Conservation (phyloP, 2,888 invertebrate genomes). For the Xestia sexstrigata region DNA sequence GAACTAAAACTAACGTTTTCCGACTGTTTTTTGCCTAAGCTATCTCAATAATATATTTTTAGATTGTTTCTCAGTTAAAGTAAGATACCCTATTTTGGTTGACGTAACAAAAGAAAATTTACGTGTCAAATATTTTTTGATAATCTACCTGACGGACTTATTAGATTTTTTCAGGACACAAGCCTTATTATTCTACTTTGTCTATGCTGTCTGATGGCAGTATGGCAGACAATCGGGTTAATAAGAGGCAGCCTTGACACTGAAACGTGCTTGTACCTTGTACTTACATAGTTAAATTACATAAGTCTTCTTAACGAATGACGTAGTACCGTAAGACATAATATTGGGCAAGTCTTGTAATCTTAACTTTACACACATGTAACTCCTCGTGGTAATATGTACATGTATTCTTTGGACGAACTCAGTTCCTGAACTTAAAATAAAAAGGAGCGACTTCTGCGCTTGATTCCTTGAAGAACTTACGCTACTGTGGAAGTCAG, state of each 20-base stretch:
- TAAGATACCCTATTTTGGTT: too few species aligned
- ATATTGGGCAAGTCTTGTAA: slow-evolving; percentile 10
- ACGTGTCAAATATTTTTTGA: too few species aligned
- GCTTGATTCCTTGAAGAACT: neutral
- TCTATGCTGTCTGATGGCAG: slow-evolving; percentile 25
- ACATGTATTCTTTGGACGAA: neutral
- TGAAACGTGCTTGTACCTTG: slow-evolving; percentile 48
- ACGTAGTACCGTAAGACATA: slow-evolving; percentile 16
- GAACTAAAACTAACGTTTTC: too few species aligned
- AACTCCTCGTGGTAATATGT: neutral
- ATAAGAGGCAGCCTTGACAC: slow-evolving; percentile 59
- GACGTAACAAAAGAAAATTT: too few species aligned
- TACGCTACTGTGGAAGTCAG: neutral
- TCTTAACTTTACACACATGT: slow-evolving; percentile 5
- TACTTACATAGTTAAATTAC: slow-evolving; percentile 37
- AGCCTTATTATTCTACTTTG: slow-evolving; percentile 2
- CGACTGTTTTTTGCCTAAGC: too few species aligned
- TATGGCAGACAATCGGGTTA: slow-evolving; percentile 28
- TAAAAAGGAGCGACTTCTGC: neutral
- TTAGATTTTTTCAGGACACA: too few species aligned
- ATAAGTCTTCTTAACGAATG: slow-evolving; percentile 44
- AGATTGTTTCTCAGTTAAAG: too few species aligned
- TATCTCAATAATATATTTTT: too few species aligned
- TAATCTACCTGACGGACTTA: too few species aligned
- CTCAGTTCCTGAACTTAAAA: neutral